phyloP scores from a whole-genome alignment of 2,113 vertebrate species.

The Erythrocercus mccallii region DNA sequence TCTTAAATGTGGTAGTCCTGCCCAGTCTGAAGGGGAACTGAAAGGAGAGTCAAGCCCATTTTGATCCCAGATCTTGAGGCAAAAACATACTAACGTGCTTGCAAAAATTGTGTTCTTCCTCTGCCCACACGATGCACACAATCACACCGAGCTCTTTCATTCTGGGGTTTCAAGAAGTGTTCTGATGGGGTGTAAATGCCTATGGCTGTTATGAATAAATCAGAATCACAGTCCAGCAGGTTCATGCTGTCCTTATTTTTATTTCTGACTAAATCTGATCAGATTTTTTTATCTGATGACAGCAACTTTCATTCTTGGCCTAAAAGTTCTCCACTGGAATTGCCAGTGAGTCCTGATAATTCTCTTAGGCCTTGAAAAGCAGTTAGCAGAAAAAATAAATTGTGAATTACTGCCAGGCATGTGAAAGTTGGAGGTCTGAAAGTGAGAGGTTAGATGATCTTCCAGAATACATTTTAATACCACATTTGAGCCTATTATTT shows the following conservation, averaged over 20 bases:
- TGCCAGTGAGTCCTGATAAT: conserved; percentile 59
- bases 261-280: conserved; percentile 54
- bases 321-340: conserved; percentile 49
- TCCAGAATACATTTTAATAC: background rate
- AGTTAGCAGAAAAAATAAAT: conserved; percentile 56
- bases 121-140: background rate
- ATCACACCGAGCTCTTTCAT: conserved; percentile 17
- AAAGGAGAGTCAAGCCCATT: background rate
- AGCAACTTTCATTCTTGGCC: conserved; percentile 28
- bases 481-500: background rate
- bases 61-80: background rate
- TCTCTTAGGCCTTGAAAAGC: conserved; percentile 63
- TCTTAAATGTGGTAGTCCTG: background rate
- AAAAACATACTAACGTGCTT: conserved; percentile 23
- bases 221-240: conserved; percentile 36
- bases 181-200: conserved; percentile 13
- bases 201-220: background rate
- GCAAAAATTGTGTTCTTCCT: conserved; percentile 37
- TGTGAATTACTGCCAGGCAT: conserved; percentile 60
- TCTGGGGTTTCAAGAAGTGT: conserved; percentile 33
- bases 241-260: conserved; percentile 48
- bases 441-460: conserved; percentile 12
- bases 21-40: background rate
- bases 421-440: conserved; percentile 42
- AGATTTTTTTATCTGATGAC: conserved; percentile 59